Base-by-base conservation (phyloP, 35 echinoderm and acorn worm species). In the Heliocidaris tuberculata region DNA sequence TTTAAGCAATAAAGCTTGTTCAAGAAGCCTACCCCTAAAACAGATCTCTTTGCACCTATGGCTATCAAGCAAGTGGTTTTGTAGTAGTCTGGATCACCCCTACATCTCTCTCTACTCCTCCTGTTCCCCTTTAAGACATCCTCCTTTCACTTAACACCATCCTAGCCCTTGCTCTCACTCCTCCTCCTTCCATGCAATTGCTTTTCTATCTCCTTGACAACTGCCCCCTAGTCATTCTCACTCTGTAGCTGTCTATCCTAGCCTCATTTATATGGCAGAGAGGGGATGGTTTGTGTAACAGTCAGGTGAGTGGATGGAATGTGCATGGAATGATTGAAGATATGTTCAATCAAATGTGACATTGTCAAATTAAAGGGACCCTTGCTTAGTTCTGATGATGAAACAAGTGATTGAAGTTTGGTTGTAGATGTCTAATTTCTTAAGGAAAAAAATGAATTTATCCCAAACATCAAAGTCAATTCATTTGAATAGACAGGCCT, bases 141-240 rank as follows among this genome's bases (percentile, higher is more conserved):
- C 65, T 78, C 65, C 21, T 78, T 56, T 6, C 52, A 56, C 52
- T 56, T 78, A 78, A 78, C 65, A 78, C 65, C 65, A 78, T 78
- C 65, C 65, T 78, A 29, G 65, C 65, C 65, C 65, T n/a, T 19
- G 19, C 27, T 78, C 21, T 19, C 65, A 78, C 65, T 78, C 65
- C 27, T 27, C 65, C 65, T 78, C 11, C 52, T 56, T 78, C 65
- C 65, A 78, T 24, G 27, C 65, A 78, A 27, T 78, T 78, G 65
- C 65, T 78, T 78, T 78, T 78, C 65, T 78, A 78, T 78, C 65
- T 78, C 65, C 65, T 78, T 78, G 65, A 78, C 65, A 78, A 78
- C 65, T 78, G 27, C 65, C 65, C 65, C 27, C 27, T n/a, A 78
- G 65, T 24, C 21, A 78, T 78, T 78, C 65, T 78, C 65, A 78